These are phyloP conservation scores for Hyperoplus lanceolatus DNA, from an alignment of 2,797 vertebrate species.

Conservation along the genomic window DNA sequence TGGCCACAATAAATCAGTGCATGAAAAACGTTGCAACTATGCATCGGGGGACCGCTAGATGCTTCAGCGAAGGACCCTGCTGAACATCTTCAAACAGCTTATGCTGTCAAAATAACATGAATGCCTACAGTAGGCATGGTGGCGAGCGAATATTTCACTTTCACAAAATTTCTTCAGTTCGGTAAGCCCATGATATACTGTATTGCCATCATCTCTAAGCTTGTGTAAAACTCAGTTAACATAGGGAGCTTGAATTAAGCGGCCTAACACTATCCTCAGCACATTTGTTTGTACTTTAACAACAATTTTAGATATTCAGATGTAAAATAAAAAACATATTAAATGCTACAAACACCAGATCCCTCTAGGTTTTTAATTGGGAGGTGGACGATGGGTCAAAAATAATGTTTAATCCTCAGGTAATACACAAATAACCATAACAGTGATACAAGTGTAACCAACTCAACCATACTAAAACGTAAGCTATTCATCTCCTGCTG, in stretches of 20 bases:
- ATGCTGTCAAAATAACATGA: not conserved
- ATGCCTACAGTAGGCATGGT: not conserved
- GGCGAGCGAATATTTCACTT: not conserved
- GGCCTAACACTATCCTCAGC: not conserved
- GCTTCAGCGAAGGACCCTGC: constrained; percentile 7
- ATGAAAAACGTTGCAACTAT: constrained; percentile 19
- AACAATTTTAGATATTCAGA: not conserved
- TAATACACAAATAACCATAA: no score
- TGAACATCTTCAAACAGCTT: constrained; percentile 22
- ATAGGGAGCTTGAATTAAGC: not conserved
- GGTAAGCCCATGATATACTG: not conserved
- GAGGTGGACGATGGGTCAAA: not conserved
- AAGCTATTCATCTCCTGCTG: not conserved
- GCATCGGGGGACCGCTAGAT: not conserved
- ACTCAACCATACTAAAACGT: not conserved
- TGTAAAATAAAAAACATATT: not conserved
- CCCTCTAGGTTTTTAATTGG: not conserved
- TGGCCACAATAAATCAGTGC: constrained; percentile 35
- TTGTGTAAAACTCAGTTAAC: constrained; percentile 1
- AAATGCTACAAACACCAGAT: not conserved
- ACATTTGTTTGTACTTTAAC: not conserved
- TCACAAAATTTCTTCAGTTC: not conserved
- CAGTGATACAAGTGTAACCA: no score
- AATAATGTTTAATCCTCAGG: not conserved
- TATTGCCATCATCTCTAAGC: not conserved